Percentiles rank a stretch among this genome's conserved stretches.
phyloP scores from a whole-genome alignment of 2,113 vertebrate genomes.

The Bos indicus region DNA sequence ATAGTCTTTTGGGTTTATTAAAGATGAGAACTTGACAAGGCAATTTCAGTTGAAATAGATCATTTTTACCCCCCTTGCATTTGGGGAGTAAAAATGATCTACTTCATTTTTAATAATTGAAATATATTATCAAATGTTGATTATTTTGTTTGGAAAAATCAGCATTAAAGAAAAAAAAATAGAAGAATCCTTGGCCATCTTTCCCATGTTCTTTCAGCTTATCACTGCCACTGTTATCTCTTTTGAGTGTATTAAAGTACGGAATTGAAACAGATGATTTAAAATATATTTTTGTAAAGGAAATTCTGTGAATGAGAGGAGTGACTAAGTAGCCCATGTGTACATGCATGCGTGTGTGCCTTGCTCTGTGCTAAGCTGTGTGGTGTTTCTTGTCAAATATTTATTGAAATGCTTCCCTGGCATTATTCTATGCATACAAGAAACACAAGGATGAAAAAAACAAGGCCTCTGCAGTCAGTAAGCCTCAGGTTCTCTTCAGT shows the following conservation, averaged over 20 bases:
- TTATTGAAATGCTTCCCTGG: background rate
- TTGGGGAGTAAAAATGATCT: background rate
- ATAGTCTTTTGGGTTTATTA: slow-evolving; percentile 27
- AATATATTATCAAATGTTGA: background rate
- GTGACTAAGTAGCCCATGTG: background rate
- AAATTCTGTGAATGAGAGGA: background rate
- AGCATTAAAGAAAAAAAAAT: background rate
- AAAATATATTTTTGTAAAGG: background rate
- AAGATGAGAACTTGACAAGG: slow-evolving; percentile 16
- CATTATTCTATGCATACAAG: background rate
- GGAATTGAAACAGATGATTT: background rate
- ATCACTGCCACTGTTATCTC: background rate
- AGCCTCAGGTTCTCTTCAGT: background rate
- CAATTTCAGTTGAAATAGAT: slow-evolving; percentile 34
- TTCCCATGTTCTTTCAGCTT: background rate
- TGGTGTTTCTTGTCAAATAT: background rate
- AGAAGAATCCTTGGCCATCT: background rate
- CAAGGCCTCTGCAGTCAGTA: background rate
- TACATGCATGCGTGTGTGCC: background rate
- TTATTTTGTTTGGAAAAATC: background rate
- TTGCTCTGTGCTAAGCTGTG: background rate
- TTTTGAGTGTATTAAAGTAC: background rate
- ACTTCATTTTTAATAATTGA: background rate
- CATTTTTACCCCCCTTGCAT: background rate
- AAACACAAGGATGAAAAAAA: background rate